Percentiles rank a stretch among this genome's conserved stretches.
Evolutionary conservation across 2,888 invertebrate species (phyloP).

Genomic region (Stramonita haemastoma): DNA sequence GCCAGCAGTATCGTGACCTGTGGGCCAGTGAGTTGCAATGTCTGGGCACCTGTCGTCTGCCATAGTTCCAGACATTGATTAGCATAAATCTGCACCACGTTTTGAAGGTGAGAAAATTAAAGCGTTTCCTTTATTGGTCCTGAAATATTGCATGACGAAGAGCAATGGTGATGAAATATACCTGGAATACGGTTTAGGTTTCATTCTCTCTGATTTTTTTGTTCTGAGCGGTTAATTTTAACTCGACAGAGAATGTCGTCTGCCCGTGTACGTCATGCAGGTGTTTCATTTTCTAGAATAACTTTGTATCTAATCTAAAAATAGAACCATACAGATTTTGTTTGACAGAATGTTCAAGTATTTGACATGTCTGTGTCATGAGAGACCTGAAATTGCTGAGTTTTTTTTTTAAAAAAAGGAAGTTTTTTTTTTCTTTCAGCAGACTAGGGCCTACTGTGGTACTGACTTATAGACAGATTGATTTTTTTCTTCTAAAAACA

Average conservation of each 20-base stretch:
- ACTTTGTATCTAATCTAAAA: conserved; percentile 12
- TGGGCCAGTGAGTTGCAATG: background rate
- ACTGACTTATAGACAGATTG: too few relatives aligned
- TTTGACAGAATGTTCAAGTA: background rate
- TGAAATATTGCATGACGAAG: background rate
- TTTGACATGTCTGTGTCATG: background rate
- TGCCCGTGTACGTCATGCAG: conserved; percentile 29
- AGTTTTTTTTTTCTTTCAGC: too few relatives aligned
- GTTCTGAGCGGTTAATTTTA: background rate
- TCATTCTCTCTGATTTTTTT: background rate
- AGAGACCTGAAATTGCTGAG: background rate
- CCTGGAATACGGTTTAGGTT: background rate
- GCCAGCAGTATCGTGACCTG: background rate
- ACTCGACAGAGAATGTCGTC: background rate
- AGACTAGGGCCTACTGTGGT: too few relatives aligned
- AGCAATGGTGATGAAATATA: background rate
- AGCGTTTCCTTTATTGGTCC: background rate
- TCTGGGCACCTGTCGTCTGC: conserved; percentile 43
- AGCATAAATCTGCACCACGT: conserved; percentile 40
- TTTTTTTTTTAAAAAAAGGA: too few relatives aligned
- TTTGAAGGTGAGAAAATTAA: conserved; percentile 32
- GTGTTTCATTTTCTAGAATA: conserved; percentile 31
- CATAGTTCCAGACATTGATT: conserved; percentile 38
- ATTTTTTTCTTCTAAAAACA: too few relatives aligned
- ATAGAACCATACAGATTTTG: conserved; percentile 1